Base-by-base conservation (phyloP, 2,888 invertebrate genomes). In the Yponomeuta cagnagella region DNA sequence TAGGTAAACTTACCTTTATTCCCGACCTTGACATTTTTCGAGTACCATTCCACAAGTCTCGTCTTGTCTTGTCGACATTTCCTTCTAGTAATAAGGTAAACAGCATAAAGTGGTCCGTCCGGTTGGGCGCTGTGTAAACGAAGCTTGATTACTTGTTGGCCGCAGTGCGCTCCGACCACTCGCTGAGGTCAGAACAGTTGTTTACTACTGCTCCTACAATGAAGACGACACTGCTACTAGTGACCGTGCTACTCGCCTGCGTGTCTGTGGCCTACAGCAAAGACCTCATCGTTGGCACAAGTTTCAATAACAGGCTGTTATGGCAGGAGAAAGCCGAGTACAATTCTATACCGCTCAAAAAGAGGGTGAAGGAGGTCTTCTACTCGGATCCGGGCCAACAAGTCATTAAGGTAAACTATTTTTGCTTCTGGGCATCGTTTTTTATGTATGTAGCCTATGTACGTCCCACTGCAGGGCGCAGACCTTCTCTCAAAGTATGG, bases 281-380 rank as follows among this genome's bases (percentile, higher is more conserved):
- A 75, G 91, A 92, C 74, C 80, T 92, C 63, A 91, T 91, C 70
- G 87, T 90, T 37, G 91, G 91, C 65, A 85, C 89, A 10, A 90
- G 89, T 78, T 91, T 84, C 75, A 91, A 91, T 76, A 83, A 84
- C 74, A 81, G 90, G 74, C 78, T 91, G 71, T 58, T 88, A 30
- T 85, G 83, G 81, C 90, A 90, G 74, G 77, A 90, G 74, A 91
- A 91, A 74, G 88, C 88, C 1, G 91, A 90, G 71, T 91, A 90
- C 76, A 89, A 83, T 76, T 78, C 89, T 5, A 87, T 91, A 73
- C 92, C 90, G 3, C 77, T 91, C 6, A 91, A 90, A 77, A 92
- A 92, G 75, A 82, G 91, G 74, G 90, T 90, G 71, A 92, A 92
- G 75, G 91, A 92, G 77, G 86, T 86, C 30, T 92, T 92, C 78